Evolutionary conservation across 1,140 invertebrate species (phyloP).

Genomic region (Bombus waltoni): DNA sequence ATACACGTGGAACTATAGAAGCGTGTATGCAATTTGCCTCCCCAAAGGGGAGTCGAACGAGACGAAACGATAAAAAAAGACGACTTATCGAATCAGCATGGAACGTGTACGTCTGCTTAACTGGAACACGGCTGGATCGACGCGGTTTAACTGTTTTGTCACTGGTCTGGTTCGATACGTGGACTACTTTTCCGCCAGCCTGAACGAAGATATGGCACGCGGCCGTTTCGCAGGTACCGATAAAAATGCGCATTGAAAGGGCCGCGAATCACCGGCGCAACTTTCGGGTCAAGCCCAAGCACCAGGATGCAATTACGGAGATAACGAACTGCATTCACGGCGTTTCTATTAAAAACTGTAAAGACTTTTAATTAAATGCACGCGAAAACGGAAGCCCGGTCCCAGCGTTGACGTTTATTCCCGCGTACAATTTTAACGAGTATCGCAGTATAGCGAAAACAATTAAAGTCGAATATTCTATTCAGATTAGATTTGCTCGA

Average conservation of each 20-base stretch:
- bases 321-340: constrained; percentile 43
- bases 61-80: background rate
- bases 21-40: too few relatives aligned
- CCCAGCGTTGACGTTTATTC: background rate
- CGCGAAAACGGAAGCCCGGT: constrained; percentile 29
- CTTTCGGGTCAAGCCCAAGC: background rate
- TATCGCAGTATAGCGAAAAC: background rate
- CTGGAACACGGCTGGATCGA: background rate
- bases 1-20: background rate
- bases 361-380: constrained; percentile 38
- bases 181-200: background rate
- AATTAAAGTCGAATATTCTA: constrained; percentile 9
- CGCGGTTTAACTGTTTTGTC: constrained; percentile 20
- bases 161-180: constrained; percentile 5
- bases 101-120: background rate
- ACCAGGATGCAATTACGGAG: constrained; percentile 30
- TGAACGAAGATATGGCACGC: constrained; percentile 15
- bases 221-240: background rate
- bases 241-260: background rate
- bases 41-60: too few relatives aligned
- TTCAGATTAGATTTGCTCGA: background rate
- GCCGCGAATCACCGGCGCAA: constrained; percentile 13
- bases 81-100: constrained; percentile 17
- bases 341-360: constrained; percentile 26
- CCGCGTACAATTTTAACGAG: constrained; percentile 2